Evolutionary conservation across 1,140 invertebrate genomes (phyloP).

Genomic region (Rhizoglyphus robini): DNA sequence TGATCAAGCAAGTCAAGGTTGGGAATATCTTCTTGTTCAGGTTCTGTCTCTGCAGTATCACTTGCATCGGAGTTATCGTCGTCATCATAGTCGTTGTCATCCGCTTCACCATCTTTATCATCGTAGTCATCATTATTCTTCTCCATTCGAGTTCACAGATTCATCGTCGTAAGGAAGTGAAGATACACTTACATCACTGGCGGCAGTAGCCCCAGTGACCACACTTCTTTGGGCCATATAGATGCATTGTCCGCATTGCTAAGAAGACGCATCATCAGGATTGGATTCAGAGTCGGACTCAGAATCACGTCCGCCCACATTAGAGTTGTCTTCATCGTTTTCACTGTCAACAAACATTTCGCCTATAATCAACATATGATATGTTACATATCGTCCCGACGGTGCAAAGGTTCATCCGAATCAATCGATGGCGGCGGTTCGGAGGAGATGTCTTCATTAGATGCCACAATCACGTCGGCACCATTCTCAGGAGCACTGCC

Average conservation of each 20-base stretch:
- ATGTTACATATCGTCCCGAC: background rate
- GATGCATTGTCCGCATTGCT: conserved; percentile 64
- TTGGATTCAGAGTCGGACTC: conserved; percentile 93
- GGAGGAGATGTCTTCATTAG: background rate
- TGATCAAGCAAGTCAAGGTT: conserved; percentile 95
- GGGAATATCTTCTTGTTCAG: conserved; percentile 57
- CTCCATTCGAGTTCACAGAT: conserved; percentile 53
- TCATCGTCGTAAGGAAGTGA: conserved; percentile 78
- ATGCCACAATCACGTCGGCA: background rate
- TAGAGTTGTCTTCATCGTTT: conserved; percentile 45
- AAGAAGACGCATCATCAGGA: conserved; percentile 35
- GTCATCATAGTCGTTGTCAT: conserved; percentile 63
- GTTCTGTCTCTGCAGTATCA: conserved; percentile 81
- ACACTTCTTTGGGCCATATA: conserved; percentile 62
- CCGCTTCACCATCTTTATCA: conserved; percentile 82
- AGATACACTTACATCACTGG: conserved; percentile 60
- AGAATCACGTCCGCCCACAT: conserved; percentile 46
- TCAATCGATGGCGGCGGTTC: background rate
- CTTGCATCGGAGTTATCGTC: conserved; percentile 58
- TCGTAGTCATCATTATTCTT: conserved; percentile 47
- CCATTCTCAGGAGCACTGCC: background rate
- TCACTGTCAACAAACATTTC: background rate
- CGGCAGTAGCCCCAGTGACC: conserved; percentile 69
- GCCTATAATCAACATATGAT: background rate
- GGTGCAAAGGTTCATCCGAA: background rate